Percentiles rank a stretch among this genome's conserved stretches.
Conservation (phyloP, 2,888 invertebrate species). For the Sinhomidia bicolor region DNA sequence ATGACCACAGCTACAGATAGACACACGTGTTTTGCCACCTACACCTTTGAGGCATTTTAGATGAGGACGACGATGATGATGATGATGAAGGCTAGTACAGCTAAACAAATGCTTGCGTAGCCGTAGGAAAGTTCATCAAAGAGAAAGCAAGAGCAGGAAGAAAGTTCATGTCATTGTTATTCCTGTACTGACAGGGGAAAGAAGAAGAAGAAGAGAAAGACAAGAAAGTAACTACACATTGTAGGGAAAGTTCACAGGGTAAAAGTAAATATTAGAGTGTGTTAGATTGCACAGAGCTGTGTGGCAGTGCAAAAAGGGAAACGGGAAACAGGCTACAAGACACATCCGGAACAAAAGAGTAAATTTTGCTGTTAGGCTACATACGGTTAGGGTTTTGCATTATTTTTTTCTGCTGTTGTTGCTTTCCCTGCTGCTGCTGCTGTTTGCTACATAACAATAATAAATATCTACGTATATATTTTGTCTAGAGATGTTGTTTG, state of each 20-base stretch:
- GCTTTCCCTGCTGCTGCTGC: neutral
- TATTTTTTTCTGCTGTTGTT: neutral
- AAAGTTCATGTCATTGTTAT: conserved; percentile 37
- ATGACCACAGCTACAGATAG: neutral
- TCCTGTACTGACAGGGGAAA: neutral
- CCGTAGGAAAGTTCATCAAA: neutral
- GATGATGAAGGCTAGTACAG: neutral
- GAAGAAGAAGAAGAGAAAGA: too few relatives aligned
- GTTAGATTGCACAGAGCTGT: conserved; percentile 7
- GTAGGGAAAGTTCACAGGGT: neutral
- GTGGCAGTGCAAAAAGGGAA: conserved; percentile 62
- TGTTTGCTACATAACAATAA: neutral
- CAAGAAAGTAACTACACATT: neutral
- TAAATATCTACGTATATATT: too few relatives aligned
- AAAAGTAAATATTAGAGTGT: conserved; percentile 21
- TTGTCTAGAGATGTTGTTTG: too few relatives aligned
- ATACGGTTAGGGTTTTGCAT: conserved; percentile 12
- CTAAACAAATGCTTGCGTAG: too few relatives aligned
- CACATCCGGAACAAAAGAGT: conserved; percentile 58
- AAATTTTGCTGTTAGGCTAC: conserved; percentile 41
- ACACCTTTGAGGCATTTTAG: conserved; percentile 5
- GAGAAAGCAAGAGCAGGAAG: neutral
- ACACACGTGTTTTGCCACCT: neutral
- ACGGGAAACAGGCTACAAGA: conserved; percentile 69
- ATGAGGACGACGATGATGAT: neutral